These are phyloP conservation scores for Callaeas wilsoni DNA, from an alignment of 2,113 vertebrate species.

Conservation along the genomic window DNA sequence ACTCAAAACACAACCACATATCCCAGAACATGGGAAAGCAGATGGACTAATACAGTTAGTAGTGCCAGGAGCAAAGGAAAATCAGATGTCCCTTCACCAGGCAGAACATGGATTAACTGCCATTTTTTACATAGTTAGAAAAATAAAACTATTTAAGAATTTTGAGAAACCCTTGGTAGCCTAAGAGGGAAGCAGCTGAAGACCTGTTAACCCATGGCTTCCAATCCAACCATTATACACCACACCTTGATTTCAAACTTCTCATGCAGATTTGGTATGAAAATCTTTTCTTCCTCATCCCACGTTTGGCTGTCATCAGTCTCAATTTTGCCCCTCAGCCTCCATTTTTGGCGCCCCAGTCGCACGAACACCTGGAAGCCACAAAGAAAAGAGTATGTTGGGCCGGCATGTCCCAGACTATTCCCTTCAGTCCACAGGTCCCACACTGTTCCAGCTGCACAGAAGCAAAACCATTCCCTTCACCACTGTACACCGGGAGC, in stretches of 20 bases:
- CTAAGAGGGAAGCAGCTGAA: not conserved
- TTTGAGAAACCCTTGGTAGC: not conserved
- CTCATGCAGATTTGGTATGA: slow-evolving; percentile 86
- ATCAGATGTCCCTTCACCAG: not conserved
- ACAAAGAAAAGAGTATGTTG: fast-evolving
- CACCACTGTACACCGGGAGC: not conserved
- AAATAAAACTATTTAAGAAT: not conserved
- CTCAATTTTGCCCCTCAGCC: slow-evolving; percentile 87
- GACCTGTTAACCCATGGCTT: not conserved
- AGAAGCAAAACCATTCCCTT: not conserved
- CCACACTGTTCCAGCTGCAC: not conserved
- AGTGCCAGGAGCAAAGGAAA: not conserved
- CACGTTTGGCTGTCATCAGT: slow-evolving; percentile 89
- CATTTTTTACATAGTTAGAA: not conserved
- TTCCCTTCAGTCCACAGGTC: not conserved
- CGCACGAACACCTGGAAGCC: slow-evolving; percentile 82
- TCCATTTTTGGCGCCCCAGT: slow-evolving; percentile 90
- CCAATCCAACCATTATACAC: not conserved
- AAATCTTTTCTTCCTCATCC: slow-evolving; percentile 90
- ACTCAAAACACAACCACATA: not conserved
- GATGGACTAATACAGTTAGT: fast-evolving
- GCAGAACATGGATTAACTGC: not conserved
- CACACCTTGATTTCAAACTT: slow-evolving; percentile 94
- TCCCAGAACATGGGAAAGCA: not conserved
- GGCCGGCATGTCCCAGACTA: fast-evolving